A percentile compares a stretch with the other conserved stretches of the same genome.
These are phyloP conservation scores for Pteruthius melanotis DNA, from an alignment of 2,113 vertebrate species.

Conservation along the genomic window DNA sequence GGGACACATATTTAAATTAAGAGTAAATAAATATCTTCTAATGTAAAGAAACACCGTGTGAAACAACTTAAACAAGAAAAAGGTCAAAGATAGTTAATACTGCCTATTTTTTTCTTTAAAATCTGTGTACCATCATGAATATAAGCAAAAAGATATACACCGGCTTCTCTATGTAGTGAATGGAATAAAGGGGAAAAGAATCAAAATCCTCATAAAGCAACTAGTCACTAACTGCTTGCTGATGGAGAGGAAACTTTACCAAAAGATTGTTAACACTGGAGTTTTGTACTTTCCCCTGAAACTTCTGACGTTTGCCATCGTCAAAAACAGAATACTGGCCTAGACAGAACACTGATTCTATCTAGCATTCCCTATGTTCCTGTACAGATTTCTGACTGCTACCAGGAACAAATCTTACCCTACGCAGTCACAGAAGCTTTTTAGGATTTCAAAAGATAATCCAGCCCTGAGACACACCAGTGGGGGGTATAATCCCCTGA, in stretches of 20 bases:
- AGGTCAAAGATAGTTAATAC: not conserved
- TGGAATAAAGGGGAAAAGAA: not conserved
- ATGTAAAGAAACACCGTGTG: not conserved
- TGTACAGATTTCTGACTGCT: not conserved
- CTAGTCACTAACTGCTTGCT: not conserved
- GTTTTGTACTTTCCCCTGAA: not conserved
- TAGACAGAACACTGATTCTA: not conserved
- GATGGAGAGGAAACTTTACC: not conserved
- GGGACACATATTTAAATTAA: not conserved
- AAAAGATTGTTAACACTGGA: not conserved
- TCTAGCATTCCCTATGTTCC: not conserved
- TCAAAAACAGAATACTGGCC: not conserved
- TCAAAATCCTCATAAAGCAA: not conserved
- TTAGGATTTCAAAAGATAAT: conserved; percentile 37
- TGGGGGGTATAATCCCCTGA: not conserved
- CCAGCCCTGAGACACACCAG: not conserved
- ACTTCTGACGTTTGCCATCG: not conserved
- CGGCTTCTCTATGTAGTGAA: not conserved
- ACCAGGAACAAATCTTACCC: not conserved
- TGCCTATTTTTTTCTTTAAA: not conserved
- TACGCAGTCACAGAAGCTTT: not conserved
- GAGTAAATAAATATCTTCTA: not conserved
- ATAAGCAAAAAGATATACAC: not conserved
- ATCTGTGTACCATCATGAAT: not conserved
- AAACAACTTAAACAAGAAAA: not conserved